Conservation (phyloP, 2,113 vertebrate species). For the Notechis scutatus region DNA sequence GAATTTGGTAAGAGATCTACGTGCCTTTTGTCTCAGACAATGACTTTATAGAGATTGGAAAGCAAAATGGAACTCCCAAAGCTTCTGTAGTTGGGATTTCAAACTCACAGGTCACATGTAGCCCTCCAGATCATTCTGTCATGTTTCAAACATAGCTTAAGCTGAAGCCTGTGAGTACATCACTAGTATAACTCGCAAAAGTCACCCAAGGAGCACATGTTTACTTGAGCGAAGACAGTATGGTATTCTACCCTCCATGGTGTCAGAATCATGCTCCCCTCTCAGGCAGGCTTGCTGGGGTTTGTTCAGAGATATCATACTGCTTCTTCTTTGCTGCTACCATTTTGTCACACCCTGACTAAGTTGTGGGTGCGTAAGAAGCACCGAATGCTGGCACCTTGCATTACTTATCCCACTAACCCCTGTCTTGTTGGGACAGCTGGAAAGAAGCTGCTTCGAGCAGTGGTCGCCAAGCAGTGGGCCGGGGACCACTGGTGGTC, state of each 20-base stretch:
- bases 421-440: neutral
- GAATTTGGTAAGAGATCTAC: neutral
- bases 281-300: neutral
- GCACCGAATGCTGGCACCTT: neutral
- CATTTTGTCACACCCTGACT: neutral
- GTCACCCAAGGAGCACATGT: neutral
- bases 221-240: neutral
- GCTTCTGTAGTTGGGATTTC: neutral
- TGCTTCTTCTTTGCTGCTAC: neutral
- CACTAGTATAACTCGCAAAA: neutral
- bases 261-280: neutral
- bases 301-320: neutral
- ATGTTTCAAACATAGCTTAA: neutral
- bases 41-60: neutral
- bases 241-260: neutral
- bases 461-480: no score
- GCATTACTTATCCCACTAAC: neutral
- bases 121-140: neutral
- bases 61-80: neutral
- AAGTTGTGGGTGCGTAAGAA: neutral
- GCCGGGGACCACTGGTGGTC: no score
- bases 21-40: neutral
- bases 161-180: neutral
- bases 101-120: neutral
- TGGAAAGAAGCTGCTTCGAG: neutral